A percentile compares a stretch with the other conserved stretches of the same genome.
phyloP scores from a whole-genome alignment of 2,797 vertebrate genomes.

The Molossus molossus region DNA sequence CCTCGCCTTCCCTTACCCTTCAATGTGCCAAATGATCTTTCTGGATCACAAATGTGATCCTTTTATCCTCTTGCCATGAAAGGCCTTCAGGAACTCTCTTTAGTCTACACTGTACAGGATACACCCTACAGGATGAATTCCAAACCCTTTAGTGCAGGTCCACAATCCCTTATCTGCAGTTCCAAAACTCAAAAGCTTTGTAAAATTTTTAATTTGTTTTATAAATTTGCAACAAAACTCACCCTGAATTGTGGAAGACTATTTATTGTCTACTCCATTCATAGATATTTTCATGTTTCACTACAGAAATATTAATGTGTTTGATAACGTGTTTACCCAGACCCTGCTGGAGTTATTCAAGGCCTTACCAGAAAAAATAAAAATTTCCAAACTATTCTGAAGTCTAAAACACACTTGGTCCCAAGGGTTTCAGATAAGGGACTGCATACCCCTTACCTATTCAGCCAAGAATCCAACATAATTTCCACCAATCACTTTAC shows the following conservation, averaged over 20 bases:
- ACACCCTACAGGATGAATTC: neutral
- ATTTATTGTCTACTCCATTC: neutral
- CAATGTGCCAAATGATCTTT: neutral
- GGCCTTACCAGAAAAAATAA: neutral
- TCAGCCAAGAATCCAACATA: conserved; percentile 1
- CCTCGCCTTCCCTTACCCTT: neutral
- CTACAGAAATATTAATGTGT: conserved; percentile 18
- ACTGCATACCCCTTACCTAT: neutral
- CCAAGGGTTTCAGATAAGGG: conserved; percentile 3
- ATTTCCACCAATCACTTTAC: conserved; percentile 34
- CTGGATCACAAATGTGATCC: conserved; percentile 53
- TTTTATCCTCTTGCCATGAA: conserved; percentile 30
- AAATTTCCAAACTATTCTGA: conserved; percentile 49
- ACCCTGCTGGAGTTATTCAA: neutral
- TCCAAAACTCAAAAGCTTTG: conserved; percentile 46
- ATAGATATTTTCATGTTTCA: neutral
- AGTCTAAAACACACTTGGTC: conserved; percentile 18
- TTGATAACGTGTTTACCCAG: conserved; percentile 12
- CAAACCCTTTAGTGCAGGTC: conserved; percentile 25
- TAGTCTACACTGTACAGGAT: neutral
- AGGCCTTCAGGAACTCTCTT: neutral
- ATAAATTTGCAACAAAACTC: conserved; percentile 49
- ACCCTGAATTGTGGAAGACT: neutral
- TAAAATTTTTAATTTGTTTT: conserved; percentile 31
- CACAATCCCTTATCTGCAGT: neutral